phyloP scores from a whole-genome alignment of 2,113 vertebrate species.

The Brachyistius frenatus region DNA sequence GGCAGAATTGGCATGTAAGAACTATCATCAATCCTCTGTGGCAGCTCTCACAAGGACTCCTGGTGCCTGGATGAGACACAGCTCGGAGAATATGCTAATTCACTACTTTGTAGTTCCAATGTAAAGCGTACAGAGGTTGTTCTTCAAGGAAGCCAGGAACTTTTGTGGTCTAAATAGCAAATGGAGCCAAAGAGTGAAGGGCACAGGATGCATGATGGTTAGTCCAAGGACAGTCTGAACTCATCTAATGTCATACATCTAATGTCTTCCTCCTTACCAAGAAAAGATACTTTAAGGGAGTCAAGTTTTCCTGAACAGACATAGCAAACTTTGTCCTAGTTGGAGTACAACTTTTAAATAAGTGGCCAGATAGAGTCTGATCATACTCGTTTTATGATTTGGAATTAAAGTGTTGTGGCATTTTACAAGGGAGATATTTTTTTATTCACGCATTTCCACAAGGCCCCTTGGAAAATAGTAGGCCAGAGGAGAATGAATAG shows the following conservation, averaged over 20 bases:
- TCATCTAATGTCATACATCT: constrained; percentile 17
- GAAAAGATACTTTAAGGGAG: constrained; percentile 42
- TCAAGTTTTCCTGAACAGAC: constrained; percentile 39
- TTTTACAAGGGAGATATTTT: constrained; percentile 72
- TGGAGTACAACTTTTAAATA: constrained; percentile 46
- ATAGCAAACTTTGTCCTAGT: constrained; percentile 29
- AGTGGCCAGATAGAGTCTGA: constrained; percentile 68
- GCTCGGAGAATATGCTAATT: constrained; percentile 45
- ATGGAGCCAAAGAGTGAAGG: constrained; percentile 17
- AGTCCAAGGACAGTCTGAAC: background rate
- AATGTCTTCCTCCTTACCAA: constrained; percentile 6
- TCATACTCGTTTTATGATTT: constrained; percentile 74
- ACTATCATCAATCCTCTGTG: constrained; percentile 68
- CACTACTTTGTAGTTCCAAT: constrained; percentile 43
- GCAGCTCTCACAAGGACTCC: constrained; percentile 48
- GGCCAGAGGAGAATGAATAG: constrained; percentile 48
- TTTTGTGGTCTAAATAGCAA: constrained; percentile 19
- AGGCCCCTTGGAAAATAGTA: constrained; percentile 66
- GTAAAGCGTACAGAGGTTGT: constrained; percentile 48
- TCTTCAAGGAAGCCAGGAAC: constrained; percentile 32
- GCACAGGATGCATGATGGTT: constrained; percentile 24
- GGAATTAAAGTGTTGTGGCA: constrained; percentile 65
- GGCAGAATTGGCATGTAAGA: constrained; percentile 57
- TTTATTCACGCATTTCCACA: constrained; percentile 73
- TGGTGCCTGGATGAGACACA: constrained; percentile 31